Conservation (phyloP, 1,140 invertebrate species). For the Drosophila pseudoananassae region DNA sequence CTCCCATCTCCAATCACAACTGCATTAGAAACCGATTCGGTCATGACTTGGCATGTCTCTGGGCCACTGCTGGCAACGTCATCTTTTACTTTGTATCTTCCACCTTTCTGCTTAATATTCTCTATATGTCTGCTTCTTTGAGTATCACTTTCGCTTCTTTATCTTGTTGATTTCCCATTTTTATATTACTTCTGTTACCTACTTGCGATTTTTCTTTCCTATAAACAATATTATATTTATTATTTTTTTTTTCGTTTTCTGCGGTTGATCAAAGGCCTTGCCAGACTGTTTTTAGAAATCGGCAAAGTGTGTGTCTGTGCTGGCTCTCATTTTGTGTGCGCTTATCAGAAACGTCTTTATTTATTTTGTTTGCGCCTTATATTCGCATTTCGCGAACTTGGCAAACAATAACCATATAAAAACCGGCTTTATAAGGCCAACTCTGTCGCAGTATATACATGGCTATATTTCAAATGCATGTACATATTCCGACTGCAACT, state of each 20-base stretch:
- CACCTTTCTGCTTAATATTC: constrained; percentile 42
- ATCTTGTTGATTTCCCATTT: constrained; percentile 27
- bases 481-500: constrained; percentile 1
- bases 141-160: constrained; percentile 72
- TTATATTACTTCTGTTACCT: constrained; percentile 41
- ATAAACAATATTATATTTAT: neutral
- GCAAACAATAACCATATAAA: constrained; percentile 34
- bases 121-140: constrained; percentile 19
- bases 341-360: constrained; percentile 56
- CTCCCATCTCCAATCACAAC: constrained; percentile 2
- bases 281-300: constrained; percentile 48
- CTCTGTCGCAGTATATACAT: constrained; percentile 13
- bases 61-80: constrained; percentile 35
- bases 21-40: constrained; percentile 31
- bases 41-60: constrained; percentile 10
- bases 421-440: constrained; percentile 39
- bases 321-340: constrained; percentile 23
- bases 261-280: constrained; percentile 21
- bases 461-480: constrained; percentile 4
- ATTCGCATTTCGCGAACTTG: constrained; percentile 33
- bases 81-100: constrained; percentile 29
- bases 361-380: constrained; percentile 43
- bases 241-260: neutral
- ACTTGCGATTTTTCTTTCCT: constrained; percentile 32
- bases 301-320: neutral